Evolutionary conservation across 2,113 vertebrate genomes (phyloP).

Genomic region (Heloderma charlesbogerti): DNA sequence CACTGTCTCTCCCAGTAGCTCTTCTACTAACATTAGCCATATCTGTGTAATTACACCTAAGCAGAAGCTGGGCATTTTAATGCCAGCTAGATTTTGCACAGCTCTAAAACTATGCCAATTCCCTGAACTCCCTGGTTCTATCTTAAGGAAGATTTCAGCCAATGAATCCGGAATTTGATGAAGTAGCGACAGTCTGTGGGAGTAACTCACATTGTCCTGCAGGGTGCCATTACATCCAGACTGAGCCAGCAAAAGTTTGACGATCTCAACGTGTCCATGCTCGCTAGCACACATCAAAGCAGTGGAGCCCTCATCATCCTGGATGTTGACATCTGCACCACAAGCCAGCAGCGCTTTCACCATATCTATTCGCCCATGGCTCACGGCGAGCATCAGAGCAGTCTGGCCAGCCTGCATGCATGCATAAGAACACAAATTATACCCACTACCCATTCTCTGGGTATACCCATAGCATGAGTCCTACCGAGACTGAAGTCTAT

Average conservation of each 20-base stretch:
- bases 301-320: constrained; percentile 96
- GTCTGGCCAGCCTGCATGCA: constrained; percentile 93
- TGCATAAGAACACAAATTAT: neutral
- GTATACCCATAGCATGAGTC: neutral
- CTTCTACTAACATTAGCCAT: neutral
- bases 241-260: constrained; percentile 93
- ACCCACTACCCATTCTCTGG: neutral
- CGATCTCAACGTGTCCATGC: constrained; percentile 94
- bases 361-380: constrained; percentile 97
- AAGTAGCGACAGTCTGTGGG: neutral
- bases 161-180: neutral
- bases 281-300: constrained; percentile 98
- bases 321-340: constrained; percentile 92
- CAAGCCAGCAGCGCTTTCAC: constrained; percentile 92
- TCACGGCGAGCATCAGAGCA: constrained; percentile 96
- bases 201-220: constrained; percentile 90
- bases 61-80: neutral
- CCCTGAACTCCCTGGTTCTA: neutral
- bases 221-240: constrained; percentile 91
- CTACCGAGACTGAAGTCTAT: neutral
- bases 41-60: neutral
- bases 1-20: too few species aligned
- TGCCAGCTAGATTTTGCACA: neutral
- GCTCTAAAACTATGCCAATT: neutral
- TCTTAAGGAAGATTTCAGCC: neutral